A percentile compares a stretch with the other conserved stretches of the same genome.
Conservation (phyloP, 2,113 vertebrate species). For the Ptychochromis oligacanthus region DNA sequence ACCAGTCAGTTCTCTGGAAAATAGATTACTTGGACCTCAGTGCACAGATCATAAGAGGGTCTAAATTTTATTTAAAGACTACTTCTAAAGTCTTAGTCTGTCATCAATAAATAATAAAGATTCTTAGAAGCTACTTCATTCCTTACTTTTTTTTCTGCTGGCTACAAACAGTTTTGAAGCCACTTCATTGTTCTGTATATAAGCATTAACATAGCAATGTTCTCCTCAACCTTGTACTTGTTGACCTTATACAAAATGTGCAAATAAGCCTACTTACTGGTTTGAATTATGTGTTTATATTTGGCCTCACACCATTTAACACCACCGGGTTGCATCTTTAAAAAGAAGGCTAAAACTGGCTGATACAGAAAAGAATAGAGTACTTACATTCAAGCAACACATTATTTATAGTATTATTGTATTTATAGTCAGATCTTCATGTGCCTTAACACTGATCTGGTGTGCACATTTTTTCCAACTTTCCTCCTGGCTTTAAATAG, state of each 20-base stretch:
- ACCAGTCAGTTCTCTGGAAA: no score
- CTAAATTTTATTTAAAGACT: no score
- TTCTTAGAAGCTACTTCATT: no score
- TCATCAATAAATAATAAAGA: no score
- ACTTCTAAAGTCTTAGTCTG: no score
- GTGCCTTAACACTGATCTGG: no score
- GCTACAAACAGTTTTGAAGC: no score
- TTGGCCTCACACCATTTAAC: background rate
- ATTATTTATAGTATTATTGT: background rate
- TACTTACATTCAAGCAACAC: background rate
- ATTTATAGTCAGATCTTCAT: background rate
- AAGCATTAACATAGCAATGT: no score
- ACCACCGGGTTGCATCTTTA: background rate
- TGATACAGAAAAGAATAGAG: background rate
- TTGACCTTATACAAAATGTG: background rate
- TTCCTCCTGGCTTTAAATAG: background rate
- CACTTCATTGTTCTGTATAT: no score
- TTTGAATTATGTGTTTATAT: background rate
- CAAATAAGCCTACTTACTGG: background rate
- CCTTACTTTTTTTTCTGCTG: no score
- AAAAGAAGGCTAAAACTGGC: background rate
- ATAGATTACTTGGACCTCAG: no score
- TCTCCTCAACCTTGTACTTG: background rate
- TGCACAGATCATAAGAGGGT: no score
- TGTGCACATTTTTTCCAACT: background rate